These are phyloP conservation scores for Chymomyza procnemis DNA, from an alignment of 2,888 invertebrate species.

Conservation along the genomic window DNA sequence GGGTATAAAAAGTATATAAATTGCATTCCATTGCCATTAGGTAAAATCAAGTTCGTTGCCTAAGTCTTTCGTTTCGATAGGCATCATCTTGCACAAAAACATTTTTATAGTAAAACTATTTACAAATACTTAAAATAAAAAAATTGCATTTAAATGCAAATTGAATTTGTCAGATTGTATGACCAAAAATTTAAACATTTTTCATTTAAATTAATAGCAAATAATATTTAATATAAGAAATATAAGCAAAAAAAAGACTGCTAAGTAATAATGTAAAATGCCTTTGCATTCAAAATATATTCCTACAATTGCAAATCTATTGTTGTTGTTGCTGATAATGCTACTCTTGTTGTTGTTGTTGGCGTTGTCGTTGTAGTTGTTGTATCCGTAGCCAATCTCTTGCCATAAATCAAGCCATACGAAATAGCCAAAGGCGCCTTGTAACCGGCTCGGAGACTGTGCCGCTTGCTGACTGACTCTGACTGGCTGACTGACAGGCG, in stretches of 20 bases:
- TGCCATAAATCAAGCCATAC: conserved; percentile 67
- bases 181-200: conserved; percentile 35
- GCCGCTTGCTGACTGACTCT: conserved; percentile 46
- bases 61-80: conserved; percentile 52
- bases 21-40: background rate
- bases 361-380: conserved; percentile 24
- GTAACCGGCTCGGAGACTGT: conserved; percentile 62
- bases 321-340: conserved; percentile 28
- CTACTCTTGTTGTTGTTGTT: conserved; percentile 28
- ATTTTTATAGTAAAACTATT: no score
- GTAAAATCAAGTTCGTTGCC: conserved; percentile 48
- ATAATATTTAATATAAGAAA: conserved; percentile 10
- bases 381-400: conserved; percentile 58
- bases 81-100: background rate
- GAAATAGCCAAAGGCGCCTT: conserved; percentile 71
- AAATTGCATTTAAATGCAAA: conserved; percentile 42
- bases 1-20: background rate
- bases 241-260: conserved; percentile 20
- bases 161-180: conserved; percentile 26
- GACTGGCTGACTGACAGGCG: conserved; percentile 1
- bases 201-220: conserved; percentile 37
- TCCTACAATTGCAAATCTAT: conserved; percentile 58
- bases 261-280: conserved; percentile 21
- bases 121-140: background rate
- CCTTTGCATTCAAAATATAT: conserved; percentile 54